phyloP scores from a whole-genome alignment of 2,113 vertebrate genomes.

The Toxotes jaculatrix region DNA sequence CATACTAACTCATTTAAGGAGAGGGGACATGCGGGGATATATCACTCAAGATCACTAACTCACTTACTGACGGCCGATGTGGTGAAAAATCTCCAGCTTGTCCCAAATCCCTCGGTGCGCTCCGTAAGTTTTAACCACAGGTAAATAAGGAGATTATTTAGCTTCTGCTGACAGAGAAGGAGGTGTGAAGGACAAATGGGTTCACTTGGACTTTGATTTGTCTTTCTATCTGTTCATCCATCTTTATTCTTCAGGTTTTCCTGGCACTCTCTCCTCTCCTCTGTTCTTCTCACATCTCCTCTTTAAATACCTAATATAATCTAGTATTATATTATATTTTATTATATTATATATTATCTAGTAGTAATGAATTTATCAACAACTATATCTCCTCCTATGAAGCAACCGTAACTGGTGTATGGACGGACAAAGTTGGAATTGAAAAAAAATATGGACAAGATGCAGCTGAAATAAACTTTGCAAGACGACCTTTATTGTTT shows the following conservation, averaged over 20 bases:
- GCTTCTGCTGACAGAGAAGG: conserved; percentile 52
- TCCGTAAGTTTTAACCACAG: conserved; percentile 41
- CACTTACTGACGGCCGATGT: conserved; percentile 73
- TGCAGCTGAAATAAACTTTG: no score
- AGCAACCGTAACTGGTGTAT: not conserved
- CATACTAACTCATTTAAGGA: conserved; percentile 81
- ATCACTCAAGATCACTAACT: conserved; percentile 76
- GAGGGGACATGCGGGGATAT: conserved; percentile 59
- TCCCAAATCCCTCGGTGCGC: conserved; percentile 37
- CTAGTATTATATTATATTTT: no score
- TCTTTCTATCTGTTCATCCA: conserved; percentile 18
- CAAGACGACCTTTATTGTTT: no score
- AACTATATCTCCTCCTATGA: not conserved
- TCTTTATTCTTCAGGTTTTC: conserved; percentile 16
- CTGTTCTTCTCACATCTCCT: not conserved
- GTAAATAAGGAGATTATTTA: conserved; percentile 65
- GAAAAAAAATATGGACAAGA: not conserved
- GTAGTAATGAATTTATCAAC: not conserved
- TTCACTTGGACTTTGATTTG: conserved; percentile 39
- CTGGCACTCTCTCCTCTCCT: not conserved
- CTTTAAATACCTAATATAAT: not conserved
- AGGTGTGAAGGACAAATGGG: conserved; percentile 42
- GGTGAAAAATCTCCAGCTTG: conserved; percentile 63
- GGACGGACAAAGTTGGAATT: not conserved
- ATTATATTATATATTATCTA: no score